Conservation (phyloP, 1,140 invertebrate genomes). For the Rhagoletis zephyria region DNA sequence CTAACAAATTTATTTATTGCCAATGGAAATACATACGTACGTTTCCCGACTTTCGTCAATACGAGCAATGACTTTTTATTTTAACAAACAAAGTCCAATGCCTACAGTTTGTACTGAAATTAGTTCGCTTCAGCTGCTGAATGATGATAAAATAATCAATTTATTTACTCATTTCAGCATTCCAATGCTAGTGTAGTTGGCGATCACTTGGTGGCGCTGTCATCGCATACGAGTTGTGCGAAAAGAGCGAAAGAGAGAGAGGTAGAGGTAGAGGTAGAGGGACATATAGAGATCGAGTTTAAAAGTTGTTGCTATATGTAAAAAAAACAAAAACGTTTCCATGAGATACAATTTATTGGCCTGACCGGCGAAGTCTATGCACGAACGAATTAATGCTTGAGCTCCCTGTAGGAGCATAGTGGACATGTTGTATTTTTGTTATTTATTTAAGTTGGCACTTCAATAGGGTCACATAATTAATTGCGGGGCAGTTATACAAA, state of each 20-base stretch:
- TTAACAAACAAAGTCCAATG: constrained; percentile 33
- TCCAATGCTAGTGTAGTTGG: constrained; percentile 37
- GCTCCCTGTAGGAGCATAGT: not conserved
- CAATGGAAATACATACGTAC: not conserved
- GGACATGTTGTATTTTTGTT: too few species aligned
- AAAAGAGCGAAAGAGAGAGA: not conserved
- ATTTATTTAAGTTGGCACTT: too few species aligned
- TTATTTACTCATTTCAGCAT: constrained; percentile 57
- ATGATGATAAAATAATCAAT: constrained; percentile 55
- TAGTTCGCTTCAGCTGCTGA: constrained; percentile 25
- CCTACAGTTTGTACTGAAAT: constrained; percentile 14
- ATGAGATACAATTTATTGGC: constrained; percentile 52
- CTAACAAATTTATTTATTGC: too few species aligned
- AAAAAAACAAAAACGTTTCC: constrained; percentile 51
- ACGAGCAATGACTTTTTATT: not conserved
- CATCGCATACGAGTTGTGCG: not conserved
- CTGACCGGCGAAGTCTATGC: not conserved
- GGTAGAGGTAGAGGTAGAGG: constrained; percentile 27
- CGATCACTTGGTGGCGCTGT: constrained; percentile 52
- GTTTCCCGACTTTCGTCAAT: not conserved
- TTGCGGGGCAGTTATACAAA: too few species aligned
- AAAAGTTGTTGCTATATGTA: not conserved
- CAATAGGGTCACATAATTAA: too few species aligned
- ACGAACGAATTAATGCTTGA: not conserved
- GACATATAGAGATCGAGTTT: not conserved